A percentile compares a stretch with the other conserved stretches of the same genome.
phyloP scores from a whole-genome alignment of 2,113 vertebrate species.

The Ranitomeya variabilis region DNA sequence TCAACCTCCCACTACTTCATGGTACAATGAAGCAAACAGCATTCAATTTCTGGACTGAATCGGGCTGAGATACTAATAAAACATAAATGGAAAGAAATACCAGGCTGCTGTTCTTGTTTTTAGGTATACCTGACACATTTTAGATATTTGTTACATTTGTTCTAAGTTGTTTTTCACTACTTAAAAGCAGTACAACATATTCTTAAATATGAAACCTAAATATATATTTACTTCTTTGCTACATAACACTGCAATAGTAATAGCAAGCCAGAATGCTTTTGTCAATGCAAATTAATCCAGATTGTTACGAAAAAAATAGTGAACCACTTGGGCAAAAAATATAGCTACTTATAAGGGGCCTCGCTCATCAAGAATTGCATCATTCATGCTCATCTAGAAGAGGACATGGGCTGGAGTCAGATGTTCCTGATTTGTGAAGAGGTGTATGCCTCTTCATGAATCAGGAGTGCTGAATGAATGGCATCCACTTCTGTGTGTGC shows the following conservation, averaged over 20 bases:
- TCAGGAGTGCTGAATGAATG: too few relatives aligned
- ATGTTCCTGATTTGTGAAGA: too few relatives aligned
- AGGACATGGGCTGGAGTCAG: too few relatives aligned
- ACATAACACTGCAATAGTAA: background rate
- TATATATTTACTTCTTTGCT: background rate
- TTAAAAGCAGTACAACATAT: background rate
- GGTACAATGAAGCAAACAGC: conserved; percentile 54
- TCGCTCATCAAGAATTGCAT: too few relatives aligned
- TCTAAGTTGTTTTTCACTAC: background rate
- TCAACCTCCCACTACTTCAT: conserved; percentile 57
- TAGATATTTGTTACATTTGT: background rate
- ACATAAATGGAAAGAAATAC: conserved; percentile 23
- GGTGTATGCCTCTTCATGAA: too few relatives aligned
- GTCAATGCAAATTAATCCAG: background rate
- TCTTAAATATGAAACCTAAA: background rate
- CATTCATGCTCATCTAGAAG: too few relatives aligned
- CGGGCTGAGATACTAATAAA: conserved; percentile 27
- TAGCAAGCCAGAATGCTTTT: background rate
- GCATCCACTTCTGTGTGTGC: too few relatives aligned
- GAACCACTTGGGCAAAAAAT: background rate
- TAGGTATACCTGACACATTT: background rate
- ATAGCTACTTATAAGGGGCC: background rate
- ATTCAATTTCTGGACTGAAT: conserved; percentile 43
- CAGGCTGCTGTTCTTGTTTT: conserved; percentile 13
- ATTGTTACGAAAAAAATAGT: background rate